Conservation (phyloP, 2,888 invertebrate genomes). For the Protodeltote pygarga region DNA sequence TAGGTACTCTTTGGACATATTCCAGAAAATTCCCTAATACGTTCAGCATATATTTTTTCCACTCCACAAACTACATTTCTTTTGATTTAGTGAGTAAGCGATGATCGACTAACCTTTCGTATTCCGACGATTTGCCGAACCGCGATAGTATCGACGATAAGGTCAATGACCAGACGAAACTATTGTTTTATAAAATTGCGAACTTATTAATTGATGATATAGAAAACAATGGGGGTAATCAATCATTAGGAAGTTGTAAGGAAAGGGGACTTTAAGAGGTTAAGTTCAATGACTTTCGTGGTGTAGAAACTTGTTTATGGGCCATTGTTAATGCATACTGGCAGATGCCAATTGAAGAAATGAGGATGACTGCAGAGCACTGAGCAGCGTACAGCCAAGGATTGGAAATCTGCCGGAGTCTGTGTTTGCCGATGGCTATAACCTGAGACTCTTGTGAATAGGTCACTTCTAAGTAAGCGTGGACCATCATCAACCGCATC, state of each 20-base stretch:
- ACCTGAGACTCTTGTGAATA: too few species aligned
- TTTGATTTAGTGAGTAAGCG: conserved; percentile 8
- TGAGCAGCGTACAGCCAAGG: too few species aligned
- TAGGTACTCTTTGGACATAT: conserved; percentile 4
- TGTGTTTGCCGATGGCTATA: too few species aligned
- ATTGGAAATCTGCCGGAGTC: too few species aligned
- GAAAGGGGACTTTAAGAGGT: not conserved
- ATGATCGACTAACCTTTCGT: conserved; percentile 5
- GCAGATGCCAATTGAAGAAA: too few species aligned
- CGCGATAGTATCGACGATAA: not conserved
- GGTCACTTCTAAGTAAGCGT: too few species aligned
- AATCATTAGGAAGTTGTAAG: conserved; percentile 29
- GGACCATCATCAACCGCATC: too few species aligned
- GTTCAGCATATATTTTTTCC: conserved; percentile 8
- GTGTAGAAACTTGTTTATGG: not conserved
- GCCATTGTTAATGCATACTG: too few species aligned
- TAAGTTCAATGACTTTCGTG: conserved; percentile 31
- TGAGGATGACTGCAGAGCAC: too few species aligned
- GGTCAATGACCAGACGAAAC: conserved; percentile 14
- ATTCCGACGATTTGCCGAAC: not conserved
- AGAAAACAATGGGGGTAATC: conserved; percentile 36
- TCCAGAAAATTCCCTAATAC: conserved; percentile 20
- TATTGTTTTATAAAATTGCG: conserved; percentile 16
- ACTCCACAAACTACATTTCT: conserved; percentile 5
- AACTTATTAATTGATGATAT: conserved; percentile 30